phyloP scores from a whole-genome alignment of 2,888 invertebrate genomes.

The Habrosyne pyritoides region DNA sequence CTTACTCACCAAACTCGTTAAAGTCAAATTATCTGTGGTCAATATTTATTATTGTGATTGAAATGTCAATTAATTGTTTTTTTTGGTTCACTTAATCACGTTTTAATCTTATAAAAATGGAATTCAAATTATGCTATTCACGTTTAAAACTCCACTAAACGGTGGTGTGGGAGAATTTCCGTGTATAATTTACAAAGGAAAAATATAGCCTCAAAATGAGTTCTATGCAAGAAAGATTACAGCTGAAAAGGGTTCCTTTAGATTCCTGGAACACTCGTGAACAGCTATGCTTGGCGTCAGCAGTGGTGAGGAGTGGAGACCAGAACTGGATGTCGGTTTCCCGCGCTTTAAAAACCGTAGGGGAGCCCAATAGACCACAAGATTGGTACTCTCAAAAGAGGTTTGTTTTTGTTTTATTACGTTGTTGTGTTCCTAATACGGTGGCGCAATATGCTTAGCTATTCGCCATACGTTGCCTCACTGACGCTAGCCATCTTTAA shows the following conservation, averaged over 20 bases:
- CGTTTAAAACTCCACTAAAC: not conserved
- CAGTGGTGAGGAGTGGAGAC: conserved; percentile 92
- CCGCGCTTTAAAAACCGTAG: conserved; percentile 89
- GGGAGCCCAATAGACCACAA: conserved; percentile 88
- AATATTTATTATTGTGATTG: too few relatives aligned
- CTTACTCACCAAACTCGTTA: too few relatives aligned
- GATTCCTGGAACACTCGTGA: conserved; percentile 95
- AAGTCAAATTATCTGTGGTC: too few relatives aligned
- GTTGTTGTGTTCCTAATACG: too few relatives aligned
- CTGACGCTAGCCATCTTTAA: too few relatives aligned
- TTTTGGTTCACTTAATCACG: too few relatives aligned
- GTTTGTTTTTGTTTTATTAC: too few relatives aligned
- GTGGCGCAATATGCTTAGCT: too few relatives aligned
- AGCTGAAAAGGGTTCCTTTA: conserved; percentile 87
- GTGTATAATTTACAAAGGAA: not conserved
- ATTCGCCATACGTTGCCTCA: too few relatives aligned
- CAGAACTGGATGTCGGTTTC: conserved; percentile 97
- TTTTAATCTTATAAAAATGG: not conserved
- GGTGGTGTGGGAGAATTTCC: too few relatives aligned
- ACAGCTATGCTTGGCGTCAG: conserved; percentile 92
- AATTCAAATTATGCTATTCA: not conserved
- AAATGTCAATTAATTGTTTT: not conserved
- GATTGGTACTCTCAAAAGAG: conserved; percentile 94
- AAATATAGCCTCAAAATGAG: conserved; percentile 56
- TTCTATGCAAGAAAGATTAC: conserved; percentile 74